A percentile compares a stretch with the other conserved stretches of the same genome.
These are phyloP conservation scores for Cryptomyrus ogoouensis DNA, from an alignment of 2,113 vertebrate species.

Conservation along the genomic window DNA sequence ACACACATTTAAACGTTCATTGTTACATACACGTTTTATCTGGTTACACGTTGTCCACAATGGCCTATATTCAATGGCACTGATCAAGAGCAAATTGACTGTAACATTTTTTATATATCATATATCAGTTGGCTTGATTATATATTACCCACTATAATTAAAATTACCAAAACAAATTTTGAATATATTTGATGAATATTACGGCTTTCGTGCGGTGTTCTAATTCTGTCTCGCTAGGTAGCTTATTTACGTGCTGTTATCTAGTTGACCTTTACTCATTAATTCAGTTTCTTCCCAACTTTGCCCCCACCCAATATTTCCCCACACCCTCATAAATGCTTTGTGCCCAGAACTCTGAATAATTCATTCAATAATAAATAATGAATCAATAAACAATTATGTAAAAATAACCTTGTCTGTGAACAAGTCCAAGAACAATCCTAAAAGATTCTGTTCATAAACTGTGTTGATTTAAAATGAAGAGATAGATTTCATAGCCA, in stretches of 20 bases:
- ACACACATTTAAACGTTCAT: background rate
- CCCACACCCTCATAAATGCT: background rate
- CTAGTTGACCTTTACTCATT: background rate
- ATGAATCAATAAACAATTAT: background rate
- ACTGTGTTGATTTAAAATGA: background rate
- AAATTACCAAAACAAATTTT: background rate
- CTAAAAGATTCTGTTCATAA: background rate
- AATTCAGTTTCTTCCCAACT: background rate
- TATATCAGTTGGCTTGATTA: background rate
- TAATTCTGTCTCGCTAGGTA: background rate
- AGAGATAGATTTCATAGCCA: background rate
- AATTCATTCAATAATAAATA: background rate
- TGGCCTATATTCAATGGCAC: background rate
- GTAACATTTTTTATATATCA: background rate
- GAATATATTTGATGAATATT: background rate
- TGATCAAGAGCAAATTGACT: background rate
- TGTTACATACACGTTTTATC: background rate
- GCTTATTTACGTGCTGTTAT: background rate
- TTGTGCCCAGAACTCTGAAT: background rate
- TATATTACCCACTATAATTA: background rate
- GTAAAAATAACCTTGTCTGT: background rate
- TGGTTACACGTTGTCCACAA: background rate
- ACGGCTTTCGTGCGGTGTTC: background rate
- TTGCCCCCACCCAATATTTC: background rate
- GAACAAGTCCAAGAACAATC: background rate